These are phyloP conservation scores for Furnarius figulus DNA, from an alignment of 2,113 vertebrate genomes.

Conservation along the genomic window DNA sequence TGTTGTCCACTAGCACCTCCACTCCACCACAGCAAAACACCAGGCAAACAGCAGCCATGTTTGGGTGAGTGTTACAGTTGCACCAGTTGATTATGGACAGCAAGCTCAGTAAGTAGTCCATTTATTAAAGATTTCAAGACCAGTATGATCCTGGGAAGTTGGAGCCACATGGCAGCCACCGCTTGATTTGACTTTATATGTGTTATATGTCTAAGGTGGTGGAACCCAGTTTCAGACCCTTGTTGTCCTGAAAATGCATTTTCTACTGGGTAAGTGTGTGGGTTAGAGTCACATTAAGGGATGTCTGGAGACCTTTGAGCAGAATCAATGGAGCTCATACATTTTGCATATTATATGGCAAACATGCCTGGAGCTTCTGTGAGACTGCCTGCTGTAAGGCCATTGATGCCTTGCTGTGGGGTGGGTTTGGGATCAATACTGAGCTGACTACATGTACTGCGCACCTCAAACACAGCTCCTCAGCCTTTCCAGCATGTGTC, in stretches of 20 bases:
- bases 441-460: background rate
- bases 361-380: background rate
- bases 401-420: background rate
- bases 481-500: background rate
- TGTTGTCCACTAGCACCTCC: slow-evolving; percentile 89
- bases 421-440: background rate
- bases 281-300: background rate
- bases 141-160: background rate
- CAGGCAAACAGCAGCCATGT: slow-evolving; percentile 92
- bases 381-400: background rate
- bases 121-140: background rate
- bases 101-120: background rate
- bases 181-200: background rate
- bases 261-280: background rate
- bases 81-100: background rate
- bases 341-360: background rate
- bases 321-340: background rate
- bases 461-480: background rate
- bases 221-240: background rate
- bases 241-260: background rate
- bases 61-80: slow-evolving; percentile 84
- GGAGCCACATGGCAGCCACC: background rate
- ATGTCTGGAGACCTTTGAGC: background rate
- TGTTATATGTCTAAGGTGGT: background rate
- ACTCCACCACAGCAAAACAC: slow-evolving; percentile 94